Percentiles rank a stretch among this genome's conserved stretches.
These are phyloP conservation scores for Actinostola sp. DNA, from an alignment of 92 coral and sea anemone species.

Conservation along the genomic window DNA sequence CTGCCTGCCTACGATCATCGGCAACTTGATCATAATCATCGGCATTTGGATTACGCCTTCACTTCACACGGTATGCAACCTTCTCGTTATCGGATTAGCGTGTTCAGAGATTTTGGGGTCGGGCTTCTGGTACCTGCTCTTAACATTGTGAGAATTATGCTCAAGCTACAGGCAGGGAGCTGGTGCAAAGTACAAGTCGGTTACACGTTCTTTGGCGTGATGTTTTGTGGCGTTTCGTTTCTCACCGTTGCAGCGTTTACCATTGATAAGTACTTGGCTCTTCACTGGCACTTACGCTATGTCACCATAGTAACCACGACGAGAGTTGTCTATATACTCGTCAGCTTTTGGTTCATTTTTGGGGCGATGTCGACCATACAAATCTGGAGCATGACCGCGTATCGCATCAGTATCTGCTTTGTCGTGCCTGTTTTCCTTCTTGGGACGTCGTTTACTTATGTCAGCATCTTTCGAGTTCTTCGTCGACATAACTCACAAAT, in stretches of 20 bases:
- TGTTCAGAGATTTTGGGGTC: slow-evolving; percentile 40
- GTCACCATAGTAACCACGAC: slow-evolving; percentile 41
- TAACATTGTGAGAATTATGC: slow-evolving; percentile 29
- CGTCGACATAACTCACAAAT: slow-evolving; percentile 41
- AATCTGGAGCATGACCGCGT: slow-evolving; percentile 56
- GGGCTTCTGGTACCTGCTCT: slow-evolving; percentile 36
- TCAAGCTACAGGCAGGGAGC: slow-evolving; percentile 19
- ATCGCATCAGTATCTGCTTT: slow-evolving; percentile 45
- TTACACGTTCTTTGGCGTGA: slow-evolving; percentile 49
- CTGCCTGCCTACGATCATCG: slow-evolving; percentile 33
- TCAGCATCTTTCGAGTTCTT: slow-evolving; percentile 44
- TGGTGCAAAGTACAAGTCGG: slow-evolving; percentile 41
- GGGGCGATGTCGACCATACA: slow-evolving; percentile 47
- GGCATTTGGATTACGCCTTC: slow-evolving; percentile 31
- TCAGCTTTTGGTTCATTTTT: slow-evolving; percentile 46
- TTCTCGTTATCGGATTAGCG: slow-evolving; percentile 32
- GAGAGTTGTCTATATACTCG: slow-evolving; percentile 23
- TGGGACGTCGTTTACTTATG: slow-evolving; percentile 47
- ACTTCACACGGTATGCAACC: slow-evolving; percentile 31
- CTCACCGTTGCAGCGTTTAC: slow-evolving; percentile 58
- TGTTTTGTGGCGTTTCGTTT: slow-evolving; percentile 58
- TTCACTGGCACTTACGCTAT: slow-evolving; percentile 52
- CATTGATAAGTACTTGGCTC: slow-evolving; percentile 51
- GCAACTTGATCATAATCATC: slow-evolving; percentile 37
- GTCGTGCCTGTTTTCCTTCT: slow-evolving; percentile 45